Evolutionary conservation across 2,797 vertebrate genomes (phyloP), one percentile per base, ranked within the genome.

Genomic region (Phrynocephalus forsythii): DNA sequence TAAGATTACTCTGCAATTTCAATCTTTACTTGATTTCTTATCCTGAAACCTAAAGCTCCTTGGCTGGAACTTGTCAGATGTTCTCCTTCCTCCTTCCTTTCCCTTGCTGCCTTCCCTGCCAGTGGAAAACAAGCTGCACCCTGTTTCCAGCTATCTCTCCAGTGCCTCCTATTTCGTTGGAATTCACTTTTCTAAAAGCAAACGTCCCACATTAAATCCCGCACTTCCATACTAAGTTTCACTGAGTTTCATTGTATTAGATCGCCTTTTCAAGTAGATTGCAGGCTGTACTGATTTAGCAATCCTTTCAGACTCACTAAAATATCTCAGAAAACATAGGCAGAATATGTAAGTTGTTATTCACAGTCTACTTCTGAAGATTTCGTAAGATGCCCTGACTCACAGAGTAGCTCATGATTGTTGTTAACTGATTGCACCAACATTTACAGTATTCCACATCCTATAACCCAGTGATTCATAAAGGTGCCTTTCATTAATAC

Each of bases 401-500:
- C 79, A 71, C 79, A 82, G 78, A 82, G 87, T 48, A 30, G 63
- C 83, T 81, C 79, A 77, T 63, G 69, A 80, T 20, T 85, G 38
- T 20, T 77, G 56, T 66, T 82, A 69, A 77, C 81, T 67, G 85
- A 87, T 85, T 87, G 86, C 86, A 90, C 79, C 73, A 76, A 71
- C 73, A 38, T 82, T 82, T 73, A 87, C 83, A 85, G 78, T 87
- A 79, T 90, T 79, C 60, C 75, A 56, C 50, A 78, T 90, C 83
- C 85, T 78, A 67, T 87, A 38, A 82, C 89, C 83, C 79, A 82
- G 20, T 76, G 5, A 80, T 66, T 72, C 63, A 90, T 81, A 84
- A 90, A 95, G 85, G 89, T 91, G 92, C 77, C 83, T 92, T 94
- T 82, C 63, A 91, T 80, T 90, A 92, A 87, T 85, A 67, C 22